Percentiles rank a stretch among this genome's conserved stretches.
phyloP scores from a whole-genome alignment of 2,888 invertebrate genomes.

The Palloptera scutellata region DNA sequence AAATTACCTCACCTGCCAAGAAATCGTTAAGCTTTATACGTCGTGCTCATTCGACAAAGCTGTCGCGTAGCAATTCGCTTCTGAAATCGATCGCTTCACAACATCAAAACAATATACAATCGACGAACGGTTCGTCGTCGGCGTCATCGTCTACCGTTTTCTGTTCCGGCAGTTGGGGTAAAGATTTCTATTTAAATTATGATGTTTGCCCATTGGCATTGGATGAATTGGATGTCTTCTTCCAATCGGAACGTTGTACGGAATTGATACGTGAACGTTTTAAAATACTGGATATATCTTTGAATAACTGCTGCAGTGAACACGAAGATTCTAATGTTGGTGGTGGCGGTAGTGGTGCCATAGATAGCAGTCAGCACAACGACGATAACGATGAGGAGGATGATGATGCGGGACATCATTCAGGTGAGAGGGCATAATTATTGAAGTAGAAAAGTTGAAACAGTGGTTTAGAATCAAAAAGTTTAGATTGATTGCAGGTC shows the following conservation, averaged over 20 bases:
- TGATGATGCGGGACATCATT: constrained; percentile 77
- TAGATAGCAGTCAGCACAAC: constrained; percentile 18
- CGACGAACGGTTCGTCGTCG: constrained; percentile 41
- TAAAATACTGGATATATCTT: constrained; percentile 54
- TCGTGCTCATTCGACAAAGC: constrained; percentile 76
- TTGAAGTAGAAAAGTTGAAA: too few species aligned
- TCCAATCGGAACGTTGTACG: constrained; percentile 60
- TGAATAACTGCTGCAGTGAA: constrained; percentile 40
- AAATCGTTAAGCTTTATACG: constrained; percentile 74
- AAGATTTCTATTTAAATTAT: constrained; percentile 57
- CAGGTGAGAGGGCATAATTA: constrained; percentile 67
- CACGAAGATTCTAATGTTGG: neutral
- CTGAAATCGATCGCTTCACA: constrained; percentile 68
- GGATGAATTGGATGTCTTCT: constrained; percentile 60
- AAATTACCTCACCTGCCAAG: constrained; percentile 65
- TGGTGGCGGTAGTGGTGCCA: constrained; percentile 5
- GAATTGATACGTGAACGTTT: constrained; percentile 62
- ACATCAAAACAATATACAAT: constrained; percentile 44
- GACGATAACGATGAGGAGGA: constrained; percentile 60
- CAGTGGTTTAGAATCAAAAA: too few species aligned
- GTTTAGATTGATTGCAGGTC: neutral
- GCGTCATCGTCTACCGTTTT: constrained; percentile 27
- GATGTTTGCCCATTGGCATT: constrained; percentile 60
- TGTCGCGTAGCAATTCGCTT: constrained; percentile 73
- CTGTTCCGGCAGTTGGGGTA: constrained; percentile 55